Evolutionary conservation across 2,888 invertebrate species (phyloP).

Genomic region (Drosophila lacicola): DNA sequence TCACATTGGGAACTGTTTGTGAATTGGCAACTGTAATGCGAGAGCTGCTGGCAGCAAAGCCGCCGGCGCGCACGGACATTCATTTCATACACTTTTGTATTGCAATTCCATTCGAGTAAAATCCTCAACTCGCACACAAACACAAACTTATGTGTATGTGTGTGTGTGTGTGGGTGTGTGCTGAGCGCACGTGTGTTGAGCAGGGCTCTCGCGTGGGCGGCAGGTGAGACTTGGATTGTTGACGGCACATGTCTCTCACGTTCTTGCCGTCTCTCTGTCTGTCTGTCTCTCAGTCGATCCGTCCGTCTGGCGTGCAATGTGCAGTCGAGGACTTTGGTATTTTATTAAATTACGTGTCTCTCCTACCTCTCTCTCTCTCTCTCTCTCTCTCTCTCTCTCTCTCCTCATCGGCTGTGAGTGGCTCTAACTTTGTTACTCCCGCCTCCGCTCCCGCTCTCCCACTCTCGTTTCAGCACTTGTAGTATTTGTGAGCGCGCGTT

Average conservation of each 20-base stretch:
- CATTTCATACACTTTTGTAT: constrained; percentile 39
- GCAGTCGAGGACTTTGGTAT: constrained; percentile 72
- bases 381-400: background rate
- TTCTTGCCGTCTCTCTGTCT: constrained; percentile 41
- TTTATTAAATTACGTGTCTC: constrained; percentile 74
- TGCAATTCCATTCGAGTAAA: constrained; percentile 45
- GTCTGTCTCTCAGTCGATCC: constrained; percentile 6
- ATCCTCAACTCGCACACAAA: constrained; percentile 1
- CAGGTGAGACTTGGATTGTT: constrained; percentile 37
- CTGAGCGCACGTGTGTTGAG: constrained; percentile 22
- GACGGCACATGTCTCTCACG: constrained; percentile 51
- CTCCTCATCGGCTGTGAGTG: constrained; percentile 30
- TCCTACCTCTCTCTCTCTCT: constrained; percentile 1
- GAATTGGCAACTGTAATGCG: constrained; percentile 29
- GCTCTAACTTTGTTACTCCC: constrained; percentile 52
- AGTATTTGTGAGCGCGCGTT: constrained; percentile 40
- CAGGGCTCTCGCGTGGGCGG: constrained; percentile 40
- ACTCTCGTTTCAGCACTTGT: background rate
- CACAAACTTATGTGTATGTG: background rate
- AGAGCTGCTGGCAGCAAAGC: constrained; percentile 7
- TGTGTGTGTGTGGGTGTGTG: background rate
- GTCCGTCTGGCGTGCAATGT: constrained; percentile 51
- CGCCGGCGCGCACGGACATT: constrained; percentile 15
- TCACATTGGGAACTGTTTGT: constrained; percentile 21
- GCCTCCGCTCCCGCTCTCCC: background rate